Conservation (phyloP, 2,888 invertebrate genomes). For the Patella pellucida region DNA sequence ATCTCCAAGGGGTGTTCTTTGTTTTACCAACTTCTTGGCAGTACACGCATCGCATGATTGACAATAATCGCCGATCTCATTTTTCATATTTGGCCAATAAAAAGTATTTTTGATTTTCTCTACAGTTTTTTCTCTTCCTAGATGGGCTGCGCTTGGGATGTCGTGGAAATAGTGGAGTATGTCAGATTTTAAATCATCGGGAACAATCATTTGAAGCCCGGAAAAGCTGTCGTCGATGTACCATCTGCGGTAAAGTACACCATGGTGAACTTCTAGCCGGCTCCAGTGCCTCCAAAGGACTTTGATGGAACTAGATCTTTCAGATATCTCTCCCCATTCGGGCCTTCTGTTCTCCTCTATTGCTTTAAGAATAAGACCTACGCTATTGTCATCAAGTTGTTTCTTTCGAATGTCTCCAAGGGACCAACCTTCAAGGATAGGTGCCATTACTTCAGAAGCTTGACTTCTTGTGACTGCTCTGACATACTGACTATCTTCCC, state of each 20-base stretch:
- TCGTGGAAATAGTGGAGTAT: constrained; percentile 8
- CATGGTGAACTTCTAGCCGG: background rate
- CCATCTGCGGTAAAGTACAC: background rate
- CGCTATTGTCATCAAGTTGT: background rate
- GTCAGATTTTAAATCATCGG: background rate
- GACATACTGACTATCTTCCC: no score
- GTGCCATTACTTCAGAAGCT: background rate
- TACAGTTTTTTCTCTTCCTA: constrained; percentile 8
- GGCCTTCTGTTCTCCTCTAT: background rate
- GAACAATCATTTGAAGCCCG: background rate
- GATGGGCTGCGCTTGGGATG: background rate
- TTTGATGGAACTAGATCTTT: background rate
- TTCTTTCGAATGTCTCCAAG: background rate
- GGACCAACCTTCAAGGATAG: background rate
- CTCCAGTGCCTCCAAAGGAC: background rate
- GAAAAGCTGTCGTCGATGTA: background rate
- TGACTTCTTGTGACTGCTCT: no score
- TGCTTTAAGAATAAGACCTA: background rate
- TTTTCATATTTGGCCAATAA: constrained; percentile 20
- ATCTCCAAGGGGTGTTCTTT: background rate
- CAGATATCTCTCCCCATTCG: constrained; percentile 3
- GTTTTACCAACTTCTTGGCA: constrained; percentile 1
- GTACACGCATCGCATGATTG: background rate
- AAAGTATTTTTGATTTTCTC: background rate
- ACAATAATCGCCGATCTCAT: background rate